Evolutionary conservation across 1,140 invertebrate species (phyloP).

Genomic region (Atopsyche davidsoni): DNA sequence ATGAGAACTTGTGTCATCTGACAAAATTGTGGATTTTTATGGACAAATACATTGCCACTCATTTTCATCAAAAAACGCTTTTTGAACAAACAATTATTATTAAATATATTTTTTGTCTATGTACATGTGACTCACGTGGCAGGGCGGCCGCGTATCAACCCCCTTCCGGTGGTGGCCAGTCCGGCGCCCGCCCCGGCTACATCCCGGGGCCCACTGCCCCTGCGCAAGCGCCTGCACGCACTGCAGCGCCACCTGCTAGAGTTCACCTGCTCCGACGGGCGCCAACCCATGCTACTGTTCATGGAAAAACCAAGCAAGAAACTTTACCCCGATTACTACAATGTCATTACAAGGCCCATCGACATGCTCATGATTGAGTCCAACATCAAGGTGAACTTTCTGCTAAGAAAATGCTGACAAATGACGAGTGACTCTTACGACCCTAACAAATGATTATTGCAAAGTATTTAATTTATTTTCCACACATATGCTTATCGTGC

Average conservation of each 20-base stretch:
- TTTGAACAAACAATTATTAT: background rate
- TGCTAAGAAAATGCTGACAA: too few relatives aligned
- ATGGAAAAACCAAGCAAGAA: conserved; percentile 96
- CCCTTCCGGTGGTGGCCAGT: conserved; percentile 23
- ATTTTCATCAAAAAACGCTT: too few relatives aligned
- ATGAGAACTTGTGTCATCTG: too few relatives aligned
- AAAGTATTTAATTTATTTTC: too few relatives aligned
- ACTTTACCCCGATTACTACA: conserved; percentile 93
- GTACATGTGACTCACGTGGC: conserved; percentile 14
- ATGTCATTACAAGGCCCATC: conserved; percentile 89
- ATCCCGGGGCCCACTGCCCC: conserved; percentile 54
- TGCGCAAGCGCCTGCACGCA: conserved; percentile 68
- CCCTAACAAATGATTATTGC: too few relatives aligned
- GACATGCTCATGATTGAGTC: conserved; percentile 91
- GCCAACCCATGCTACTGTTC: conserved; percentile 85
- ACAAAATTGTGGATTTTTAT: too few relatives aligned
- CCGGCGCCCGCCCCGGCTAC: conserved; percentile 43
- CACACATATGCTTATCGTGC: too few relatives aligned
- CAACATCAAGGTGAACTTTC: conserved; percentile 88
- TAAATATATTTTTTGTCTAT: too few relatives aligned
- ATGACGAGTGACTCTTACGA: too few relatives aligned
- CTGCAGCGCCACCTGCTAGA: conserved; percentile 73
- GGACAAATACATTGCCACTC: too few relatives aligned
- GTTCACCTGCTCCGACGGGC: conserved; percentile 69
- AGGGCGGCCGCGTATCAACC: conserved; percentile 26